Evolutionary conservation across 2,113 vertebrate species (phyloP).

Genomic region (Corydoras maculifer): DNA sequence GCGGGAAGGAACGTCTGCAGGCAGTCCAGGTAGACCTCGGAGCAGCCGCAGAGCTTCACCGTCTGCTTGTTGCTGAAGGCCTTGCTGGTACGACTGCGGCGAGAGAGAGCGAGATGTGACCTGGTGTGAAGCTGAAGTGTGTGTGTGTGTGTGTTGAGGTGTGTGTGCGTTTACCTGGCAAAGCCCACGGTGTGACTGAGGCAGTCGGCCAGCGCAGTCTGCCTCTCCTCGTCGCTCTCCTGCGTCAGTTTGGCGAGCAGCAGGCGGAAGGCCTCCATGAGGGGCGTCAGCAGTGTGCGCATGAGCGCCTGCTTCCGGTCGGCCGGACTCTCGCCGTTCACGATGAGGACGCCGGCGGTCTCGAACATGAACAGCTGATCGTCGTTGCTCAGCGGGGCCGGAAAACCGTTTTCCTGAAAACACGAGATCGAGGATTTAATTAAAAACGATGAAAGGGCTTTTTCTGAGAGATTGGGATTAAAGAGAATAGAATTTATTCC

Average conservation of each 20-base stretch:
- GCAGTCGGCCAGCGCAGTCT: slow-evolving; percentile 82
- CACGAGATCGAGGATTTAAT: no score
- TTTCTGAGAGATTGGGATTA: no score
- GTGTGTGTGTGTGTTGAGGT: no score
- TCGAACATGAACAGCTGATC: slow-evolving; percentile 98
- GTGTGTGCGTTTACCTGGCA: slow-evolving; percentile 72
- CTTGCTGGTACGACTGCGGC: slow-evolving; percentile 89
- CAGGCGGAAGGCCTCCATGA: slow-evolving; percentile 88
- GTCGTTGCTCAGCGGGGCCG: slow-evolving; percentile 83
- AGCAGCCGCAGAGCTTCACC: slow-evolving; percentile 93
- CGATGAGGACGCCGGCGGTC: slow-evolving; percentile 89
- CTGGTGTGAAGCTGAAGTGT: background rate
- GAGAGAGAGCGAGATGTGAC: background rate
- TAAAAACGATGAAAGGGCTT: no score
- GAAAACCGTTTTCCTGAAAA: slow-evolving; percentile 86
- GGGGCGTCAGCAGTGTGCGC: slow-evolving; percentile 84
- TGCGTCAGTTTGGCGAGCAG: slow-evolving; percentile 80
- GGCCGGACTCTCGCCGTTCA: slow-evolving; percentile 83
- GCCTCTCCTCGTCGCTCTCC: slow-evolving; percentile 83
- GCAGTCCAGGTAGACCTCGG: slow-evolving; percentile 92
- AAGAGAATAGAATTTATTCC: no score
- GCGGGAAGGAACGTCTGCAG: slow-evolving; percentile 89
- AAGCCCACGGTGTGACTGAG: slow-evolving; percentile 94
- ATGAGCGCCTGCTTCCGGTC: slow-evolving; percentile 89
- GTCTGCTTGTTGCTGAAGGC: slow-evolving; percentile 99